Base-by-base conservation (phyloP, 2,797 vertebrate species). In the Apogon hyalosoma region DNA sequence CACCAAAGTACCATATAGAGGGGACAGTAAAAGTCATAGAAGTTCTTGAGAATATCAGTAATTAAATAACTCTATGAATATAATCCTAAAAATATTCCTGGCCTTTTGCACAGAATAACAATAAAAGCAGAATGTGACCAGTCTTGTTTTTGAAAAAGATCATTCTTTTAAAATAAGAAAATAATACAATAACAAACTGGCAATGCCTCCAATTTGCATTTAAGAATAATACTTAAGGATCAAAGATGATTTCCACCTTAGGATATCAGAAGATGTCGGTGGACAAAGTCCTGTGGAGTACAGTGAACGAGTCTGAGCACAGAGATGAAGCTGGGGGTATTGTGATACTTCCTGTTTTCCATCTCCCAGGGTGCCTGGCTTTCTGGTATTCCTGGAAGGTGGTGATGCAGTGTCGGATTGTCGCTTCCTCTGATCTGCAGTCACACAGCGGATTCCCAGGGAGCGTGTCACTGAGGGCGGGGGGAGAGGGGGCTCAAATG, bases 361-460 rank as follows among this genome's bases (percentile, higher is more conserved):
- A 38, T 78, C 77, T 85, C 80, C 67, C 69, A 3, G 38, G 74
- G 82, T 82, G 70, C 79, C 54, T 2, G 16, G 75, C 63, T 86
- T 69, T 76, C 77, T 83, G 75, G 78, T 83, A 79, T 86, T 87
- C 80, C 86, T 78, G 85, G 79, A 90, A 86, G 86, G 82, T 84
- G 84, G 80, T 69, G 88, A 86, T 89, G 76, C 63, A 57, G 81
- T 82, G 85, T 88, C 54, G 67, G 74, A 85, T 81, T 84, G 84
- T 88, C 70, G 70, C 65, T 75, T 83, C 83, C 82, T 89, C 86
- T 91, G 89, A 92, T 91, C 87, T 80, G 75, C 86, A 90, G 90
- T 88, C 87, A 81, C 83, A 85, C 77, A 46, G 84, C 46, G 70
- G 79, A 89, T 85, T 90, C 92, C 91, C 87, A 84, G 70, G 63